These are phyloP conservation scores for Drosophila nannoptera DNA, from an alignment of 1,140 invertebrate species.

Conservation along the genomic window DNA sequence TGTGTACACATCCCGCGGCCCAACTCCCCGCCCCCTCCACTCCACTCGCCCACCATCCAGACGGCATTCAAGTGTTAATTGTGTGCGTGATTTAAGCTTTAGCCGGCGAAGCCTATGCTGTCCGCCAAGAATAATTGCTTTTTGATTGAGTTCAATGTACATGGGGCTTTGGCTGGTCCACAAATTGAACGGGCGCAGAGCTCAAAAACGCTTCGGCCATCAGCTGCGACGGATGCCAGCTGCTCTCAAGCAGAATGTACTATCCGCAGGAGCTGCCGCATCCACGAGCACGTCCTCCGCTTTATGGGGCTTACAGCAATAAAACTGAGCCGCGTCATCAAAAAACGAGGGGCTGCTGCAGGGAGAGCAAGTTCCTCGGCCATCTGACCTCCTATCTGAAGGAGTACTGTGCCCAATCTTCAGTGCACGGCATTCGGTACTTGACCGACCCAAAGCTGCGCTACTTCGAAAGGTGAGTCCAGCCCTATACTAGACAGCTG, in stretches of 20 bases:
- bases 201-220: conserved; percentile 36
- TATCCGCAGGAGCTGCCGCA: conserved; percentile 53
- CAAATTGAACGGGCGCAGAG: conserved; percentile 50
- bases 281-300: conserved; percentile 42
- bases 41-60: background rate
- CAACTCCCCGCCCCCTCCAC: background rate
- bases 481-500: too few species aligned
- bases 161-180: conserved; percentile 34
- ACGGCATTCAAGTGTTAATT: conserved; percentile 67
- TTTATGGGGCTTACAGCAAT: conserved; percentile 32
- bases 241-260: conserved; percentile 34
- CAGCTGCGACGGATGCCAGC: conserved; percentile 15
- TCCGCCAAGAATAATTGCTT: conserved; percentile 67
- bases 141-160: conserved; percentile 71
- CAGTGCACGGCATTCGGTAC: conserved; percentile 66
- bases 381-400: conserved; percentile 51
- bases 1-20: conserved; percentile 61
- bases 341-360: background rate
- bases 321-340: conserved; percentile 6
- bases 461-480: conserved; percentile 58
- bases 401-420: conserved; percentile 57
- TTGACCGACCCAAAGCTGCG: conserved; percentile 55
- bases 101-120: conserved; percentile 21
- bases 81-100: conserved; percentile 74
- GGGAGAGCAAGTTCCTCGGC: background rate